Base-by-base conservation (phyloP, 2,888 invertebrate genomes). In the Netelia inedita region DNA sequence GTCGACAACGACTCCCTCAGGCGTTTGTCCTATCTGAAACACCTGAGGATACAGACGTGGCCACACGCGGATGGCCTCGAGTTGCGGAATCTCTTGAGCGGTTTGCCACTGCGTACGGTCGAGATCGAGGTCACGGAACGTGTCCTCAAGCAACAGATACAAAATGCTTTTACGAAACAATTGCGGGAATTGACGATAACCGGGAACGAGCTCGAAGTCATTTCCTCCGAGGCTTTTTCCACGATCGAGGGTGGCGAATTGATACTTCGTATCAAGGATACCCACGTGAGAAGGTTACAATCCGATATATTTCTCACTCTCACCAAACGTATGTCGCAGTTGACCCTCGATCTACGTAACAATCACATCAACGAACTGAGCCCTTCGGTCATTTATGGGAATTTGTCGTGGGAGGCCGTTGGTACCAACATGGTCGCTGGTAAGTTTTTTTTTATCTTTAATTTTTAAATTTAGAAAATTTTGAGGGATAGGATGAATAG, bases 371-470 rank as follows among this genome's bases (percentile, higher is more conserved):
- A 96, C 82, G 96, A 97, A 87, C 95, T 98, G 87, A 97, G 97
- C 93, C 97, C 98, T 46, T 97, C 97, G 86, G 96, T 97, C 85
- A 97, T 98, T 93, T 98, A 98, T 93, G 97, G 97, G 41, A 98
- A 98, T 93, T 96, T 96, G 88, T 97, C 97, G 28, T 98, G 98
- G 98, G 98, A 98, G 94, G 96, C 96, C 88, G 96, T 97, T 87
- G 98, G 98, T 14, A 98, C 98, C 5, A 97, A 97, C 91, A 95
- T 98, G 92, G 96, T 98, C 79, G 96, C 97, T 94, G 97, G 97
- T 97, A 94, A 94, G 94, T 88, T 19, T 9, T 28, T 0, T 6
- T 2, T 5, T 57, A 1, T 41, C 16, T 41, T 9, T 1, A 23
- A 46, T 50, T 21, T 43, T 16, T 57, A n/a, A 63, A 41, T 63